phyloP scores from a whole-genome alignment of 1,140 invertebrate species.

The Drosophila melanogaster region Release_6_plus_ISO1_MT NT_033777.3:16255501-16256000 shows the following conservation, averaged over 20 bases:
- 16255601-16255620: constrained; percentile 8
- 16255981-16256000: constrained; percentile 41
- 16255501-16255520: constrained; percentile 48
- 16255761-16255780: too few relatives aligned
- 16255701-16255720: background rate
- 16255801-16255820: background rate
- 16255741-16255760: too few relatives aligned
- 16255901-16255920: background rate
- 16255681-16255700: background rate
- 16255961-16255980: constrained; percentile 29
- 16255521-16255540: constrained; percentile 30
- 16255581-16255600: constrained; percentile 67
- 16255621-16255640: constrained; percentile 11
- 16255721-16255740: background rate
- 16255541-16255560: background rate
- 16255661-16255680: background rate
- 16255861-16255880: too few relatives aligned
- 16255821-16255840: too few relatives aligned
- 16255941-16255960: constrained; percentile 19
- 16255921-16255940: background rate
- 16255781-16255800: background rate
- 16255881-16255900: too few relatives aligned
- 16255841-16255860: too few relatives aligned
- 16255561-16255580: constrained; percentile 10
- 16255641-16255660: constrained; percentile 23